A percentile compares a stretch with the other conserved stretches of the same genome.
These are phyloP conservation scores for Meda fulgida DNA, from an alignment of 2,797 vertebrate genomes.

Conservation along the genomic window DNA sequence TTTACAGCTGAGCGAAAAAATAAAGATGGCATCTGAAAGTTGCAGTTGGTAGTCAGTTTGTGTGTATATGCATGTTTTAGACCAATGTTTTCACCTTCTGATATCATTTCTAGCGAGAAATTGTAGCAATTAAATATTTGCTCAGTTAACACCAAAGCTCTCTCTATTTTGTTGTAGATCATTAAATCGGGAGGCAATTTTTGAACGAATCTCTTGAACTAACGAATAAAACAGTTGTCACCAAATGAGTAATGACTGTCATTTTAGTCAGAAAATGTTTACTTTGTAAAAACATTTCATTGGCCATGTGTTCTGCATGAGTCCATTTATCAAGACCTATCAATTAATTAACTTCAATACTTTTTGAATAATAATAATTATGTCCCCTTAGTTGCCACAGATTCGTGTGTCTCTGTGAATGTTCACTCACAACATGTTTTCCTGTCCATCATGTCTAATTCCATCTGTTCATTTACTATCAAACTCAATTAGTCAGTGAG, in stretches of 20 bases:
- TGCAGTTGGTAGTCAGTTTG: no score
- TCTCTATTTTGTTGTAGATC: no score
- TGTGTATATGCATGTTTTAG: no score
- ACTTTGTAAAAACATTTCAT: background rate
- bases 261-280: background rate
- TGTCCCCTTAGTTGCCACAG: background rate
- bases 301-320: background rate
- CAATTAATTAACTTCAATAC: background rate
- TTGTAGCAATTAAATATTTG: no score
- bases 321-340: background rate
- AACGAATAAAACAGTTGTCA: background rate
- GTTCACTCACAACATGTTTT: background rate
- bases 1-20: no score
- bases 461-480: constrained; percentile 20
- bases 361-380: background rate
- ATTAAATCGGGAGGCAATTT: background rate
- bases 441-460: background rate
- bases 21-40: no score
- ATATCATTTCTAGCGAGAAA: no score
- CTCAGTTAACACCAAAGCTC: no score
- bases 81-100: no score
- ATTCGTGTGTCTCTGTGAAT: background rate
- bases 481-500: constrained; percentile 48
- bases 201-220: background rate
- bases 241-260: background rate